Base-by-base conservation (phyloP, 2,888 invertebrate species). In the Trisateles emortualis region DNA sequence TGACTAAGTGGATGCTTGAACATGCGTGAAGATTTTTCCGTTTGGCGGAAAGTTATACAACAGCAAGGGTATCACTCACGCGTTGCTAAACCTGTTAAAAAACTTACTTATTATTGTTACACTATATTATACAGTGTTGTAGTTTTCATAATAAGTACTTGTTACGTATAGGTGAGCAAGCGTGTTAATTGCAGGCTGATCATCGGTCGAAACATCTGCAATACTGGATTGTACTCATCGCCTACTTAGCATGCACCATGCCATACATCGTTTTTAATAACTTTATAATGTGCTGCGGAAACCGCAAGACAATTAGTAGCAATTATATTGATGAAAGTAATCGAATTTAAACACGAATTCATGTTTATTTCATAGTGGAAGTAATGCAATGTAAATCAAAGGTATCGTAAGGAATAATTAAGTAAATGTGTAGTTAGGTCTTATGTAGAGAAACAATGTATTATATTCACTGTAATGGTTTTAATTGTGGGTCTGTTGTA, bases 141-240 rank as follows among this genome's bases (percentile, higher is more conserved):
- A 64, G 68, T 68, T 68, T 68, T 68, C 55, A 53, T 79, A 81
- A 79, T 76, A 64, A 78, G 70, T 52, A 55, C 66, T 76, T 68
- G 68, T 72, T 72, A 74, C 70, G 70, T 52, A 57, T 52, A 73
- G 54, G 71, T 76, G 79, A 86, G 85, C 86, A 86, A 81, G 84
- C 81, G 81, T 74, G 86, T 72, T 87, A 86, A 86, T 86, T 81
- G 81, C 72, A 50, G 50, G 55, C 53, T 72, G 77, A 79, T 80
- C 75, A 78, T 72, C 64, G 69, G 53, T 64, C 65, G 67, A 64
- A 76, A 72, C 79, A 76, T 74, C 78, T 76, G 77, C 72, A 43
- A 68, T 65, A 63, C 62, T 68, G 72, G 63, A 66, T 71, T 69
- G 71, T 74, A 78, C 68, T 81, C 76, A 73, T 68, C 77, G 75